Evolutionary conservation across 1,140 invertebrate genomes (phyloP).

Genomic region (Bombyx mandarina): DNA sequence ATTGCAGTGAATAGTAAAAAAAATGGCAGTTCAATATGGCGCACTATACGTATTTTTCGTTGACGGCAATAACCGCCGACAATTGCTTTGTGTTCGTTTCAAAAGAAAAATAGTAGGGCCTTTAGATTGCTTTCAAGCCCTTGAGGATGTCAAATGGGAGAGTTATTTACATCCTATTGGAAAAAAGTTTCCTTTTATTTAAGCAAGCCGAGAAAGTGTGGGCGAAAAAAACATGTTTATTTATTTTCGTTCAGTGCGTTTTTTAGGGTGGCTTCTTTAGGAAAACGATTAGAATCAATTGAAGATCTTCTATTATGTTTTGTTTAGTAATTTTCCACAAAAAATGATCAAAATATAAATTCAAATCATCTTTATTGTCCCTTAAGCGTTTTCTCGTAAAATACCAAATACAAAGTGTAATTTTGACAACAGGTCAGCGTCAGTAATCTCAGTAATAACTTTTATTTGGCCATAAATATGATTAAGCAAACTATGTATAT

Average conservation of each 20-base stretch:
- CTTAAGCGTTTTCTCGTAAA: too few species aligned
- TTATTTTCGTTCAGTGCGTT: constrained; percentile 1
- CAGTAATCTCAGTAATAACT: too few species aligned
- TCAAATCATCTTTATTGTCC: too few species aligned
- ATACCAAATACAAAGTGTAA: too few species aligned
- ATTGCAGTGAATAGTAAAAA: constrained; percentile 15
- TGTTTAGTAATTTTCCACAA: too few species aligned
- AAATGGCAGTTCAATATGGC: constrained; percentile 14
- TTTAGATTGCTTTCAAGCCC: constrained; percentile 36
- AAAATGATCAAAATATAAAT: too few species aligned
- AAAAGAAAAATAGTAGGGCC: constrained; percentile 32
- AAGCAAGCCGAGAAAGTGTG: constrained; percentile 10
- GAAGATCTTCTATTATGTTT: too few species aligned
- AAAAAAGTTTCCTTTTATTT: constrained; percentile 27
- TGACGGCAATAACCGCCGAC: constrained; percentile 33
- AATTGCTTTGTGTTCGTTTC: constrained; percentile 39
- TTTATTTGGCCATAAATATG: too few species aligned
- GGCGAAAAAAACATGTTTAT: constrained; percentile 2
- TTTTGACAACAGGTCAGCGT: too few species aligned
- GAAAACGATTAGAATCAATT: too few species aligned
- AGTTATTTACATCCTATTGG: constrained; percentile 35
- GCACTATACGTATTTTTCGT: constrained; percentile 22
- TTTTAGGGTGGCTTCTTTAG: too few species aligned
- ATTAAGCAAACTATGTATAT: too few species aligned
- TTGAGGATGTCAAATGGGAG: constrained; percentile 27